Percentiles rank a stretch among this genome's conserved stretches.
Conservation (phyloP, 2,113 vertebrate genomes). For the Spilogale gracilis region DNA sequence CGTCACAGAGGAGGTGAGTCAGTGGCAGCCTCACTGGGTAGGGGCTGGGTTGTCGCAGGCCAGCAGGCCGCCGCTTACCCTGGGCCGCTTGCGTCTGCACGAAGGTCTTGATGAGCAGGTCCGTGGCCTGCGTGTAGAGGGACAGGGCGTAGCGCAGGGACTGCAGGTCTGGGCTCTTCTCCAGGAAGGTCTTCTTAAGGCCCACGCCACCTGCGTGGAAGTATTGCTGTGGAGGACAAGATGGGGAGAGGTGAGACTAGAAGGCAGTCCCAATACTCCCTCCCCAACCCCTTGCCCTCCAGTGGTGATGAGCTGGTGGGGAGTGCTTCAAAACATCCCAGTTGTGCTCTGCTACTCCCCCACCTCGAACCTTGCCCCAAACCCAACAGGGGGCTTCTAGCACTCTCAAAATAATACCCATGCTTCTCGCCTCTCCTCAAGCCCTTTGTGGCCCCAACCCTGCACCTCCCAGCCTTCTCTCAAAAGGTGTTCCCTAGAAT, state of each 20-base stretch:
- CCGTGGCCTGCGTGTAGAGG: conserved; percentile 98
- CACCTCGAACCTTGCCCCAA: not conserved
- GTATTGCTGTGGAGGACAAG: conserved; percentile 93
- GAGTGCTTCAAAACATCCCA: not conserved
- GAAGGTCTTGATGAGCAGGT: conserved; percentile 98
- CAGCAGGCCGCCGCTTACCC: conserved; percentile 88
- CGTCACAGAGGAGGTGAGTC: not conserved
- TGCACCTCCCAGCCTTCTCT: not conserved
- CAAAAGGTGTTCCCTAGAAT: not conserved
- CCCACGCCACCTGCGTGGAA: conserved; percentile 98
- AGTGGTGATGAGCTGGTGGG: no score
- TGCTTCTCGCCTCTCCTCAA: not conserved
- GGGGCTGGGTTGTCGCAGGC: not conserved
- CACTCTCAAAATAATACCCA: not conserved
- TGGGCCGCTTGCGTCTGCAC: conserved; percentile 96
- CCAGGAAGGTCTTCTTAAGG: conserved; percentile 98
- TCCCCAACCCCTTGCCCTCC: not conserved
- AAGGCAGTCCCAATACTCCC: not conserved
- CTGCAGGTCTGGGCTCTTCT: conserved; percentile 97
- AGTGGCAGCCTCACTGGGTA: not conserved
- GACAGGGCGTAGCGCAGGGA: conserved; percentile 98
- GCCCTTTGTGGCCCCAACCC: not conserved
- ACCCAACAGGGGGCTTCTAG: not conserved
- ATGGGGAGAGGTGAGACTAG: not conserved
- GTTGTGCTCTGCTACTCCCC: not conserved